Evolutionary conservation across 92 coral and sea anemone species (phyloP).

Genomic region (Actinostola sp.): DNA sequence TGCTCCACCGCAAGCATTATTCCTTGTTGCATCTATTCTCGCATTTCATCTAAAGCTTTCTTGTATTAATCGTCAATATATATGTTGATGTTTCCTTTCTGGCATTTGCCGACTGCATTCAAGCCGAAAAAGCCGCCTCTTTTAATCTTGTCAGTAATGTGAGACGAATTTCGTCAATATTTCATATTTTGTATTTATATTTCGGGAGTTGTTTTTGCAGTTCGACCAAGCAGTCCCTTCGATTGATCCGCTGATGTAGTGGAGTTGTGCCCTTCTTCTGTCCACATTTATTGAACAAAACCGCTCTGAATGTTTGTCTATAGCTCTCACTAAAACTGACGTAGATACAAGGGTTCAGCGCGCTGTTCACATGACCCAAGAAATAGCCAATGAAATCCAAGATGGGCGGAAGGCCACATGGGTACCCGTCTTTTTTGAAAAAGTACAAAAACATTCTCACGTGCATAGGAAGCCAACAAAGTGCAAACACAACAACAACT

Average conservation of each 20-base stretch:
- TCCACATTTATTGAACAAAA: slow-evolving; percentile 16
- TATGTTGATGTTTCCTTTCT: too few species aligned
- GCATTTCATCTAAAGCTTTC: too few species aligned
- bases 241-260: background rate
- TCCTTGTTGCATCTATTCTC: too few species aligned
- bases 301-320: slow-evolving; percentile 32
- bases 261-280: background rate
- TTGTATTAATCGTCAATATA: too few species aligned
- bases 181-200: slow-evolving; percentile 3
- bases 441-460: slow-evolving; percentile 58
- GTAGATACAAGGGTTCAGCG: slow-evolving; percentile 72
- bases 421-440: slow-evolving; percentile 48
- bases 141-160: too few species aligned
- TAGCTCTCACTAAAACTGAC: slow-evolving; percentile 55
- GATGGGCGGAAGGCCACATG: slow-evolving; percentile 71
- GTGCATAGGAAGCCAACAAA: slow-evolving; percentile 82
- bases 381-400: slow-evolving; percentile 73
- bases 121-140: too few species aligned
- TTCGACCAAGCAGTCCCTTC: slow-evolving; percentile 21
- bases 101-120: too few species aligned
- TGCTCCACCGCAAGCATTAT: too few species aligned
- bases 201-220: slow-evolving; percentile 14
- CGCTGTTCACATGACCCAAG: slow-evolving; percentile 76
- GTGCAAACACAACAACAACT: slow-evolving; percentile 64
- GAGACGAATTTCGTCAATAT: too few species aligned